Evolutionary conservation across 2,797 vertebrate species (phyloP), one percentile per base, ranked within the genome.

Genomic region (Hybognathus amarus): DNA sequence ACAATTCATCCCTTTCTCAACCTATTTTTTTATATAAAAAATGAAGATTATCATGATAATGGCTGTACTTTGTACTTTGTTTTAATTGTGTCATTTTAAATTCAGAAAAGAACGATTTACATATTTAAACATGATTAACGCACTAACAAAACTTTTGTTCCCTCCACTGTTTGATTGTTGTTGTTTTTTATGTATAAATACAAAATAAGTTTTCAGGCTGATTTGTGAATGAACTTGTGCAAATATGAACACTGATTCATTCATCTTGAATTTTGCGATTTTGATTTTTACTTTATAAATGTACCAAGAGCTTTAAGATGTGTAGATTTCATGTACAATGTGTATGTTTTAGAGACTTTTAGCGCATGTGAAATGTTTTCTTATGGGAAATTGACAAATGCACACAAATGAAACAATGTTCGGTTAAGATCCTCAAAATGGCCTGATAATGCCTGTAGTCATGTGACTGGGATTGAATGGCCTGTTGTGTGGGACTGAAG

Each of bases 291-390:
- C 89, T 85, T 82, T 92, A 89, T 89, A 89, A 90, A 92, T 93
- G 91, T 94, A 91, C 90, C 89, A 89, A 93, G 91, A 94, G 93
- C 93, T 94, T 95, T 93, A 89, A 93, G 84, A 88, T 87, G 82
- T 94, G 94, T 94, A 93, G 92, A 94, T 94, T 91, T 91, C 92
- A 87, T 95, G 94, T 95, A 94, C 93, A 94, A 91, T 88, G 91
- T 94, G 92, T 93, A 90, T 92, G 92, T 90, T 88, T 85, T 87
- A 89, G 87, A 87, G 74, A 92, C 88, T 93, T 94, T 93, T 93
- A 91, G 92, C 93, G 94, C 95, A 95, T 95, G 95, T 94, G 85
- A 92, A 90, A 90, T 87, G 83, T 88, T 94, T 94, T 93, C 93
- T 91, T 91, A 92, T 1, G 18, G 63, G 90, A 83, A 91, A 88